These are phyloP conservation scores for Leptinotarsa juncta DNA, from an alignment of 2,888 invertebrate genomes.

Conservation along the genomic window DNA sequence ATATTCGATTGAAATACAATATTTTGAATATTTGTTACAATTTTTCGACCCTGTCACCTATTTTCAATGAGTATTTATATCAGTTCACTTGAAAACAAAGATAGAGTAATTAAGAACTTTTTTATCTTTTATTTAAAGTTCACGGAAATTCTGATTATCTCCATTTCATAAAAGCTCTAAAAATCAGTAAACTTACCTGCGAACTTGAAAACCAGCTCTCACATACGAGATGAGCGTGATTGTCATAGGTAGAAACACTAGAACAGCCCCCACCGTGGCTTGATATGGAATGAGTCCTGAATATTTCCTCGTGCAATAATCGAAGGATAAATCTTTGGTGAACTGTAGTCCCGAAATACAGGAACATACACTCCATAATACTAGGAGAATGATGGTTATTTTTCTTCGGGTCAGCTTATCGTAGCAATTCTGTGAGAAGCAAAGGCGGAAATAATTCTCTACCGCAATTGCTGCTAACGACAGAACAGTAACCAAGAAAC, in stretches of 20 bases:
- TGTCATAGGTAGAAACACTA: conserved; percentile 72
- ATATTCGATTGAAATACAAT: too few species aligned
- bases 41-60: too few species aligned
- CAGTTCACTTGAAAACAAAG: too few species aligned
- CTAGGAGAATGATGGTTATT: conserved; percentile 69
- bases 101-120: too few species aligned
- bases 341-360: conserved; percentile 73
- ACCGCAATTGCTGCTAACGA: conserved; percentile 74
- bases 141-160: too few species aligned
- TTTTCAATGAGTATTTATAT: too few species aligned
- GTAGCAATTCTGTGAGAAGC: conserved; percentile 69
- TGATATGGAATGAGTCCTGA: conserved; percentile 71
- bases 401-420: conserved; percentile 66
- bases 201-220: conserved; percentile 67
- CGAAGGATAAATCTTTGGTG: conserved; percentile 72
- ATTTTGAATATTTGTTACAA: too few species aligned
- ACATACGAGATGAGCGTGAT: conserved; percentile 70
- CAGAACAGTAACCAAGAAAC: conserved; percentile 75
- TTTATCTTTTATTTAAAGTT: too few species aligned
- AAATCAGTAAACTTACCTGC: conserved; percentile 49
- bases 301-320: conserved; percentile 74
- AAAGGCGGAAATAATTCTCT: conserved; percentile 76
- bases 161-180: too few species aligned
- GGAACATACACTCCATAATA: conserved; percentile 71
- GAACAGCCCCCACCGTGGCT: conserved; percentile 68